Percentiles rank a stretch among this genome's conserved stretches.
Conservation (phyloP, 1,140 invertebrate genomes). For the Babylonia areolata region DNA sequence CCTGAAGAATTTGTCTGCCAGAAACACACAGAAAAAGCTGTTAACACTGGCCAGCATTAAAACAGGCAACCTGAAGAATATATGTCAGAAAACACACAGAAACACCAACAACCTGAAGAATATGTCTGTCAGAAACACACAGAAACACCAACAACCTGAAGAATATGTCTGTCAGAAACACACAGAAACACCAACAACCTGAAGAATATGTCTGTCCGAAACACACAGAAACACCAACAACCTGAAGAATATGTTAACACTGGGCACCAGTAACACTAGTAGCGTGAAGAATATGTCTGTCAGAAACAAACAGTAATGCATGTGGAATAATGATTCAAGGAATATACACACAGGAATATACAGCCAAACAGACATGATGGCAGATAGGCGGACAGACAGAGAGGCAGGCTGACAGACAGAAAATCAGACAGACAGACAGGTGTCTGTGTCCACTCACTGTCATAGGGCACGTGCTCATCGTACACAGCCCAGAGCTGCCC, state of each 20-base stretch:
- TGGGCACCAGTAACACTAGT: too few relatives aligned
- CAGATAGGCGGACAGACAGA: background rate
- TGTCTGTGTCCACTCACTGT: slow-evolving; percentile 54
- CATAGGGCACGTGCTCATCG: slow-evolving; percentile 56
- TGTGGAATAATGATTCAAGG: too few relatives aligned
- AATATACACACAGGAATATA: too few relatives aligned
- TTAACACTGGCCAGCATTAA: slow-evolving; percentile 85
- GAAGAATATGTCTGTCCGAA: too few relatives aligned
- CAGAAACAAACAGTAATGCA: background rate
- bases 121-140: slow-evolving; percentile 75
- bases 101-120: slow-evolving; percentile 82
- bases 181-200: too few relatives aligned
- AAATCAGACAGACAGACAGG: too few relatives aligned
- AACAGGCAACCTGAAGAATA: background rate
- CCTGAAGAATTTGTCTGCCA: too few relatives aligned
- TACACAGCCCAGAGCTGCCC: slow-evolving; percentile 75
- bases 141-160: background rate
- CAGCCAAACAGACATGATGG: too few relatives aligned
- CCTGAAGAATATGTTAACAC: background rate
- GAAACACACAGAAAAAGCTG: slow-evolving; percentile 80
- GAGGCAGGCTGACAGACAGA: background rate
- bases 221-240: background rate
- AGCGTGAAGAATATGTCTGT: slow-evolving; percentile 82
- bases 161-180: too few relatives aligned
- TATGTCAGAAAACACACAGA: too few relatives aligned